These are phyloP conservation scores for Lordiphosa stackelbergi DNA, from an alignment of 1,140 invertebrate species.

Conservation along the genomic window DNA sequence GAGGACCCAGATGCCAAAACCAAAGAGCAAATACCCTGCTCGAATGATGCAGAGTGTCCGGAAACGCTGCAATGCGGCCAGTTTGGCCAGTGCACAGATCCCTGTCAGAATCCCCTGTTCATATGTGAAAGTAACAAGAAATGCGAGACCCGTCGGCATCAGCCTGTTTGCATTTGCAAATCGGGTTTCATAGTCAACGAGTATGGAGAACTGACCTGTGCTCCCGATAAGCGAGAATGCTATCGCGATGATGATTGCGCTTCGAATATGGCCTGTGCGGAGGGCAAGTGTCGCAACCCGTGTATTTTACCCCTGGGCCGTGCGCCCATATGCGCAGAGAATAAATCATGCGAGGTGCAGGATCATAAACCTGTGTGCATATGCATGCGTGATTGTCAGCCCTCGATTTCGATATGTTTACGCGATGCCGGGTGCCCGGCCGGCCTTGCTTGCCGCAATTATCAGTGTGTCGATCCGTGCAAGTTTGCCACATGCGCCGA, in stretches of 20 bases:
- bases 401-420: slow-evolving; percentile 90
- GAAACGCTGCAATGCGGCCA: slow-evolving; percentile 85
- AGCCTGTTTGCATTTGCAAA: slow-evolving; percentile 91
- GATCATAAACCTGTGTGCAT: slow-evolving; percentile 91
- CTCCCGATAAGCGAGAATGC: slow-evolving; percentile 87
- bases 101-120: slow-evolving; percentile 82
- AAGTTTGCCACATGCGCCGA: slow-evolving; percentile 86
- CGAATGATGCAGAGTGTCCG: slow-evolving; percentile 85
- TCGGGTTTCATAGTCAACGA: slow-evolving; percentile 91
- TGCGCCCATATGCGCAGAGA: slow-evolving; percentile 83
- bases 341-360: slow-evolving; percentile 90
- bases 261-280: slow-evolving; percentile 88
- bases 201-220: slow-evolving; percentile 88
- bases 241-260: slow-evolving; percentile 89
- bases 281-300: slow-evolving; percentile 89
- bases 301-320: slow-evolving; percentile 82
- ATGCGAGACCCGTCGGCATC: slow-evolving; percentile 91
- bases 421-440: slow-evolving; percentile 91
- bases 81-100: slow-evolving; percentile 86
- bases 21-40: slow-evolving; percentile 80
- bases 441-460: slow-evolving; percentile 90
- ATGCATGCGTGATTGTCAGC: slow-evolving; percentile 90
- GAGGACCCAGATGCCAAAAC: slow-evolving; percentile 78
- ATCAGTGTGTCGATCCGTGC: slow-evolving; percentile 94
- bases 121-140: slow-evolving; percentile 88